Evolutionary conservation across 1,140 invertebrate genomes (phyloP), one percentile per base, ranked within the genome.

Genomic region (Drosophila dunni): DNA sequence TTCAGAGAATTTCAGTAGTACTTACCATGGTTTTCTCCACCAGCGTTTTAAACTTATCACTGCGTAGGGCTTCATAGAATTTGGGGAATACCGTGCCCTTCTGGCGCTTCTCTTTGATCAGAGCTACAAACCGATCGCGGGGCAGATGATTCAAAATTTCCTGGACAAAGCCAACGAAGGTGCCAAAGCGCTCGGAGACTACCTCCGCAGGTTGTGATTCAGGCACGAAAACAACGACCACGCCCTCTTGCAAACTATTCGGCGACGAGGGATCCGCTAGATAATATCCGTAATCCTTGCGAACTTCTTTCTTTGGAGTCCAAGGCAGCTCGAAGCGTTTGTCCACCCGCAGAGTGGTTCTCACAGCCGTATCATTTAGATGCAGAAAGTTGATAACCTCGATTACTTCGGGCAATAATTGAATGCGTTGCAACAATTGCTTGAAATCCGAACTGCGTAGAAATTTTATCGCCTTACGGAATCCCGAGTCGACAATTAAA

Each of bases 341-440:
- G 15, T 45, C 15, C 17, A 34, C 7, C 0, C 24, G 38, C 1
- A 45, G 1, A 2, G 20, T 38, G 9, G 20, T 33, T 20, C 11
- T n/a, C 1, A 38, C 51, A 7, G 10, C 36, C 11, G 78, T 86
- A 17, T 71, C 81, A 33, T 80, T 90, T 17, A 91, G 56, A 73
- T 91, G 90, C 68, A 88, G 53, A 73, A 72, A 91, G 17, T 84
- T 84, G 13, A 91, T 79, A 45, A 91, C 54, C 15, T 82, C 75
- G 38, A 85, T 77, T 17, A 91, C 71, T 42, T 91, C 90, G 20
- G 90, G 90, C 36, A 91, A 51, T 54, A 76, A 65, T 10, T 91
- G 75, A 2, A 61, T 72, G 40, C 38, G 74, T 6, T 62, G 63
- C 13, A 66, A 56, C 20, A 91, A 50, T 33, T 64, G 65, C 11